Evolutionary conservation across 2,888 invertebrate species (phyloP).

Genomic region (Steinernema carpocapsae): DNA sequence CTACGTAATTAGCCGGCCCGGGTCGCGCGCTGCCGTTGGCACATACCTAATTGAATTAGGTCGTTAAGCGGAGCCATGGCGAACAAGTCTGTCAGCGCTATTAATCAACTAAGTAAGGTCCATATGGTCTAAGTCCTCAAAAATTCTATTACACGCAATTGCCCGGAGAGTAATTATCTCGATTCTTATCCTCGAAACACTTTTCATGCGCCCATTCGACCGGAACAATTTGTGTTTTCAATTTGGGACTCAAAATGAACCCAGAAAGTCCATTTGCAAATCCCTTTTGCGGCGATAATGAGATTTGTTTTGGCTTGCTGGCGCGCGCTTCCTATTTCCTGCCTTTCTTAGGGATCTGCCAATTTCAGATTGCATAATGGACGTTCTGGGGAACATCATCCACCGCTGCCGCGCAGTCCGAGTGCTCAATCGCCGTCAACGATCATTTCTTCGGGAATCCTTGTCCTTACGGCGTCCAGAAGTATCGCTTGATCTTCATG

Average conservation of each 20-base stretch:
- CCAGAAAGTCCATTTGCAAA: conserved; percentile 10
- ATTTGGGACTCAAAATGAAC: background rate
- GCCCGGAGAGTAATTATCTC: background rate
- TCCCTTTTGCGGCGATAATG: background rate
- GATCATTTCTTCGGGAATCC: conserved; percentile 69
- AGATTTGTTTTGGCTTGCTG: conserved; percentile 13
- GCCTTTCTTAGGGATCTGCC: background rate
- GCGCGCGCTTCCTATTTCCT: conserved; percentile 13
- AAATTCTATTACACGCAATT: background rate
- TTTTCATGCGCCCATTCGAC: background rate
- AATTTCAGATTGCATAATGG: conserved; percentile 59
- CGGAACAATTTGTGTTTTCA: background rate
- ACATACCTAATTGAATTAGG: conserved; percentile 29
- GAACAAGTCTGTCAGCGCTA: conserved; percentile 25
- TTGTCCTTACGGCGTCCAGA: conserved; percentile 68
- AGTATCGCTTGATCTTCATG: too few species aligned
- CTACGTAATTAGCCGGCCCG: conserved; percentile 13
- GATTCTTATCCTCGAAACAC: background rate
- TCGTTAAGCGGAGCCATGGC: conserved; percentile 12
- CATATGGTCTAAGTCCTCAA: conserved; percentile 7
- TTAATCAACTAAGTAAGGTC: conserved; percentile 27
- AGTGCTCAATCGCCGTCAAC: conserved; percentile 69
- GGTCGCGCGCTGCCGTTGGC: conserved; percentile 14
- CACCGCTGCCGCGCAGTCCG: conserved; percentile 69
- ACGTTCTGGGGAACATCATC: conserved; percentile 65